Evolutionary conservation across 2,888 invertebrate genomes (phyloP).

Genomic region (Brachyptera risi): DNA sequence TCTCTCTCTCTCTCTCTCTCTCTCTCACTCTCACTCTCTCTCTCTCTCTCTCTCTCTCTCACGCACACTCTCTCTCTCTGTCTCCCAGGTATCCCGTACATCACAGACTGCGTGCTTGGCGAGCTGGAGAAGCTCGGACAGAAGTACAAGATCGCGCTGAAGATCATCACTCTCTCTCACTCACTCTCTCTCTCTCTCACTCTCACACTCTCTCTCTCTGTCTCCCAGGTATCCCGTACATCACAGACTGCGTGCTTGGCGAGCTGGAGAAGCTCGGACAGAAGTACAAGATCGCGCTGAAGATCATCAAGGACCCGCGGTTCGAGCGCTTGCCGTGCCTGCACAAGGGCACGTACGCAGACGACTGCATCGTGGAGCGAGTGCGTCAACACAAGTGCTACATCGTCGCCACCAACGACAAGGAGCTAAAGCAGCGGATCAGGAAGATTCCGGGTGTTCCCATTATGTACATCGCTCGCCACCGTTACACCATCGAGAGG

Average conservation of each 20-base stretch:
- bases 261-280: conserved; percentile 96
- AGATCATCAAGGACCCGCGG: conserved; percentile 83
- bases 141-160: conserved; percentile 90
- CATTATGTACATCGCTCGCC: conserved; percentile 94
- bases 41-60: too few species aligned
- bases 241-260: conserved; percentile 96
- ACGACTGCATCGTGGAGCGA: conserved; percentile 95
- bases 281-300: conserved; percentile 90
- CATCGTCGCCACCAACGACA: conserved; percentile 98
- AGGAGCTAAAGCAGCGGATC: conserved; percentile 90
- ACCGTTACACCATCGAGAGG: conserved; percentile 86
- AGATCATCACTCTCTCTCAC: too few species aligned
- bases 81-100: conserved; percentile 93
- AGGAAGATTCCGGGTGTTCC: conserved; percentile 98
- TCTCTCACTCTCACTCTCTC: too few species aligned
- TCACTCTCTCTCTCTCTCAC: too few species aligned
- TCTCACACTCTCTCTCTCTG: too few species aligned
- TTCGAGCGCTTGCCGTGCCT: conserved; percentile 90
- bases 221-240: conserved; percentile 93
- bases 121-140: conserved; percentile 96
- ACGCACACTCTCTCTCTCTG: too few species aligned
- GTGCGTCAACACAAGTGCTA: conserved; percentile 95
- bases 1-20: too few species aligned
- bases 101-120: conserved; percentile 96
- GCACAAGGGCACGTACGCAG: conserved; percentile 98